Evolutionary conservation across 1,140 invertebrate genomes (phyloP), one percentile per base, ranked within the genome.

Genomic region (Liolophura sinensis): DNA sequence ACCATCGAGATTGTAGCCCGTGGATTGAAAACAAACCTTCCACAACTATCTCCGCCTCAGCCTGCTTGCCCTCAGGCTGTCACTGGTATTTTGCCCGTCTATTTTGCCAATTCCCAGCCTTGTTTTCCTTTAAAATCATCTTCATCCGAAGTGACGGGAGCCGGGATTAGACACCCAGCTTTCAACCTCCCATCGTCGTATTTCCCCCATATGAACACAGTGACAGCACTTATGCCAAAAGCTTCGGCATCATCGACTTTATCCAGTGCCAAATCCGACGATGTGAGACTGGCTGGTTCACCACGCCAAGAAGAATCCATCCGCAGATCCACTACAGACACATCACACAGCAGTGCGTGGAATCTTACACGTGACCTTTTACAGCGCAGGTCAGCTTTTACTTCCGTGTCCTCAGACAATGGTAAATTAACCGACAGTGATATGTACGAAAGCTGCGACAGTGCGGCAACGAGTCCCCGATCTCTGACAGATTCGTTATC

Each of bases 1-100:
- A 70, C 76, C 16, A 74, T 78, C 11, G 73, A 78, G 62, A 74
- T 75, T 56, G 51, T 78, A 18, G 73, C 74, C 24, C 65, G 65
- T 16, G 62, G 69, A 4, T 54, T 71, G 50, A 71, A 67, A 51
- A 20, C 67, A 6, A 62, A 60, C 12, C 64, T 52, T 27, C 24
- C 52, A 25, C 24, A 24, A 25, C 48, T 49, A 7, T 24, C 68
- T 60, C 18, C 22, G 48, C 14, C n/a, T 40, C 20, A 57, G 14
- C 31, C 12, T 15, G 31, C 25, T 40, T 25, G n/a, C 46, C 57
- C 14, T 20, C 57, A 15, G n/a, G 22, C 31, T 20, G 22, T 12
- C 31, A 46, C 46, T 59, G 22, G 31, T 40, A 40, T 40, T 40
- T 40, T 40, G 31, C 31, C 31, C 3, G 31, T 40, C 31, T 40